These are phyloP conservation scores for Columba guinea DNA, from an alignment of 2,797 vertebrate genomes.

Conservation along the genomic window DNA sequence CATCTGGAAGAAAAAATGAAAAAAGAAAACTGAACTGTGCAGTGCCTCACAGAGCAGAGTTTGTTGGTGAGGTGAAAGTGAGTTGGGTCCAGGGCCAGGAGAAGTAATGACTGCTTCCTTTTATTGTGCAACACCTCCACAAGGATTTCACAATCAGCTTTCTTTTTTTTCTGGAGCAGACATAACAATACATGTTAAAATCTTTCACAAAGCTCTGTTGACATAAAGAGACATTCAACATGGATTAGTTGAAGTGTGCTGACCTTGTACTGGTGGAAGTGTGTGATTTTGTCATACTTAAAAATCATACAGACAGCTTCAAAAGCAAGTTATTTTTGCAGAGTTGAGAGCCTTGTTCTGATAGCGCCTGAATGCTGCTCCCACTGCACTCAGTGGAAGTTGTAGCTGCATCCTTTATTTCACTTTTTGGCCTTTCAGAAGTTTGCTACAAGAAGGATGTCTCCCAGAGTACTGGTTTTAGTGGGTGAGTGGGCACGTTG, in stretches of 20 bases:
- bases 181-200: neutral
- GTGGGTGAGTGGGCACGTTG: fast-evolving
- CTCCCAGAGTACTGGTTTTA: neutral
- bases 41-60: neutral
- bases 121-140: neutral
- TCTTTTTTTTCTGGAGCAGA: neutral
- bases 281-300: fast-evolving
- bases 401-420: neutral
- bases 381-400: neutral
- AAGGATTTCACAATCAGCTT: neutral
- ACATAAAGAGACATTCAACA: neutral
- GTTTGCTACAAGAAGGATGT: neutral
- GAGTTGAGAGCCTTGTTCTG: neutral
- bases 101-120: neutral
- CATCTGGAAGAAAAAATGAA: neutral
- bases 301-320: neutral
- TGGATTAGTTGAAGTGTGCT: neutral
- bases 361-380: neutral
- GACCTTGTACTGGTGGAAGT: neutral
- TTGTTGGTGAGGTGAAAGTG: neutral
- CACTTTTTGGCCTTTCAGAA: neutral
- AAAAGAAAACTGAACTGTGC: neutral
- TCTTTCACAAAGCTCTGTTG: neutral
- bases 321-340: neutral
- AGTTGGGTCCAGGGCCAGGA: neutral